Evolutionary conservation across 2,797 vertebrate species (phyloP), one percentile per base, ranked within the genome.

Genomic region (Xenentodon cancila): DNA sequence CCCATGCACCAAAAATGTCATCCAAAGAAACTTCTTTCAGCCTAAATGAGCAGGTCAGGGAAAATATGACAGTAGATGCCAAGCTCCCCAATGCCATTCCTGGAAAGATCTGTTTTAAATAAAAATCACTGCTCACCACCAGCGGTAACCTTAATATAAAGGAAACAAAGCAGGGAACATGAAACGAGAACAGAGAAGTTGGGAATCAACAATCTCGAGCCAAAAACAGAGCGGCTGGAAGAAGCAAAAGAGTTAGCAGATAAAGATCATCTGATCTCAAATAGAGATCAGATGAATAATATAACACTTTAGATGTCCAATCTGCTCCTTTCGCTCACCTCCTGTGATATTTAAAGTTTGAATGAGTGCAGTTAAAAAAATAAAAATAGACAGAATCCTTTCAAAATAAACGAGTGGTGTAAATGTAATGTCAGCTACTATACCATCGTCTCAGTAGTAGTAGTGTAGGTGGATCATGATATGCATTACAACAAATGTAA

Each of bases 161-260:
- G 7, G 2, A 79, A 49, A 73, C 51, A 44, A 25, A 25, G 25
- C 25, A 25, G 25, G 55, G 63, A 18, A 45, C 7, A n/a, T 45
- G 7, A 46, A 58, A 60, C 19, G 51, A 22, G n/a, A 53, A 55
- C 48, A n/a, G 32, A 47, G 17, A 66, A 65, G 52, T 17, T 22
- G 25, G 25, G 16, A 65, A 75, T 65, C 50, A 27, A 54, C 22
- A 45, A 58, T 40, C 27, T 72, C 74, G 9, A 50, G 30, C 64
- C 49, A 40, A 25, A 68, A 51, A 70, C 53, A 74, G 46, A 75
- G 77, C 58, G 20, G 74, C 59, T 56, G 56, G 20, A 77, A 66
- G 71, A 72, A 85, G 71, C 75, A 71, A 46, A 46, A 77, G 62
- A 74, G 73, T 59, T 73, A 79, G 79, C 71, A 45, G 81, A 79